These are phyloP conservation scores for Ernsta delagoae DNA, from an alignment of 2,888 invertebrate species.

Conservation along the genomic window DNA sequence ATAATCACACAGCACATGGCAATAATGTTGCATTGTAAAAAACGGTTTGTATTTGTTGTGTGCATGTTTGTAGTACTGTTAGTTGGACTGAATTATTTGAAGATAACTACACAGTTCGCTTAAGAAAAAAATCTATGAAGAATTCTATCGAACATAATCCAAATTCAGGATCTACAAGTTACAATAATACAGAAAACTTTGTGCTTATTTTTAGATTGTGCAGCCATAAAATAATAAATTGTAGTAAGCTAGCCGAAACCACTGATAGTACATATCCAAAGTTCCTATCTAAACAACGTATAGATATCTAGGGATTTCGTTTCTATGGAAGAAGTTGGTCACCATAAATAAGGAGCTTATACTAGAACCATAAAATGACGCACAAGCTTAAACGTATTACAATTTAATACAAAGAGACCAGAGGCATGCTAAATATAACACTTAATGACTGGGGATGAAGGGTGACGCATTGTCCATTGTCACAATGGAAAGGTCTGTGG, in stretches of 20 bases:
- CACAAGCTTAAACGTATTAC: constrained; percentile 23
- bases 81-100: background rate
- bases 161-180: too few species aligned
- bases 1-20: constrained; percentile 6
- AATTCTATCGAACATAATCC: too few species aligned
- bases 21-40: constrained; percentile 5
- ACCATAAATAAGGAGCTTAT: constrained; percentile 1
- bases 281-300: background rate
- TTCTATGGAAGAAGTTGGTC: background rate
- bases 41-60: background rate
- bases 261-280: too few species aligned
- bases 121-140: too few species aligned
- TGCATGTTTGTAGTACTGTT: background rate
- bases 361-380: constrained; percentile 20
- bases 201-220: too few species aligned
- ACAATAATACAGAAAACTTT: too few species aligned
- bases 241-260: background rate
- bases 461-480: constrained; percentile 33
- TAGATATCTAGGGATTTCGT: background rate
- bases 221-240: background rate
- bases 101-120: background rate
- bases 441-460: constrained; percentile 22
- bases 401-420: constrained; percentile 27
- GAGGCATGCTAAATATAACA: constrained; percentile 31
- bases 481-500: constrained; percentile 18